These are phyloP conservation scores for Nemopilema nomurai DNA, from an alignment of 30 jellyfish, hydroid and myxozoan genomes.

Conservation along the genomic window DNA sequence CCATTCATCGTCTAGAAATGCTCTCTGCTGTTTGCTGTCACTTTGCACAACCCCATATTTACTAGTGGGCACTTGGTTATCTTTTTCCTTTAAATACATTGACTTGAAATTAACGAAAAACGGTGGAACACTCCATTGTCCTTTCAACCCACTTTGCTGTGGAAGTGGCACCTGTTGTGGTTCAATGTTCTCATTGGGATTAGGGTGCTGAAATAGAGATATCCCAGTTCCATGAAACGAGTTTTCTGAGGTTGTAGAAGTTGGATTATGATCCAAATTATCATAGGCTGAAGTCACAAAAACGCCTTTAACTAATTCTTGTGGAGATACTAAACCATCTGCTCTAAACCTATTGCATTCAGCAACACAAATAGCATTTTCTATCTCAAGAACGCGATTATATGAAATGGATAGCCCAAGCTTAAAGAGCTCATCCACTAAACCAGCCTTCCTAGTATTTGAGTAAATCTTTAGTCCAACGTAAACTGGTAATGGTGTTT, in stretches of 20 bases:
- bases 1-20: too few relatives aligned
- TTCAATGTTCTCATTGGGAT: too few relatives aligned
- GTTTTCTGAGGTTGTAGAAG: slow-evolving; percentile 28
- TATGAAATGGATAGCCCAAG: slow-evolving; percentile 30
- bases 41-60: too few relatives aligned
- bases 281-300: slow-evolving; percentile 63
- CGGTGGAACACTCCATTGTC: too few relatives aligned
- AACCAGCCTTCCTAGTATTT: slow-evolving; percentile 16
- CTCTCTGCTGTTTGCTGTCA: too few relatives aligned
- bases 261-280: slow-evolving; percentile 66
- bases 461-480: slow-evolving; percentile 4
- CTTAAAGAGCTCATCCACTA: slow-evolving; percentile 5
- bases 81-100: too few relatives aligned
- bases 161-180: too few relatives aligned
- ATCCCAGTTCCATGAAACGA: slow-evolving; percentile 71
- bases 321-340: slow-evolving; percentile 52
- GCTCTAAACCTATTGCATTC: background rate
- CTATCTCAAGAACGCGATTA: slow-evolving; percentile 24
- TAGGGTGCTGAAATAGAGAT: slow-evolving; percentile 9
- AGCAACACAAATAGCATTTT: background rate
- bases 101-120: too few relatives aligned
- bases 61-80: too few relatives aligned
- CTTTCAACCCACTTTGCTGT: too few relatives aligned
- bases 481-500: slow-evolving; percentile 28
- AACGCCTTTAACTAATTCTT: background rate